These are phyloP conservation scores for Drepana falcataria DNA, from an alignment of 2,888 invertebrate species.

Conservation along the genomic window DNA sequence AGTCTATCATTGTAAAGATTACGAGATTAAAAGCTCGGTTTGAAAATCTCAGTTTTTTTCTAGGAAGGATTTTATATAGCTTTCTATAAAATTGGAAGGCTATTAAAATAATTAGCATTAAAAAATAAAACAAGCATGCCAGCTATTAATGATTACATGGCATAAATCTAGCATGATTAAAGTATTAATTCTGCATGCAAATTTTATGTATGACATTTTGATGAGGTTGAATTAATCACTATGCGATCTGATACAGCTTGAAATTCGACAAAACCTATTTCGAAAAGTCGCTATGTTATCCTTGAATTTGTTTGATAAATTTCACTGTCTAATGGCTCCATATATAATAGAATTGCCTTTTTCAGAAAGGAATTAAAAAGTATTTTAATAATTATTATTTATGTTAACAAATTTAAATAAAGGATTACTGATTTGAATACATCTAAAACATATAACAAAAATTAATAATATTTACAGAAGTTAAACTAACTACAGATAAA, in stretches of 20 bases:
- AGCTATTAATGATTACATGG: not conserved
- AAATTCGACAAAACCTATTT: too few species aligned
- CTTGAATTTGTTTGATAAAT: too few species aligned
- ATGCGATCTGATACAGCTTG: too few species aligned
- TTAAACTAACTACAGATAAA: too few species aligned
- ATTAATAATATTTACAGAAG: too few species aligned
- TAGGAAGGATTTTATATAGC: not conserved
- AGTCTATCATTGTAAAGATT: constrained; percentile 2
- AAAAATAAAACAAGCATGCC: not conserved
- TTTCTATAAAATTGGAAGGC: not conserved
- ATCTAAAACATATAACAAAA: too few species aligned
- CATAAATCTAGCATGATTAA: not conserved
- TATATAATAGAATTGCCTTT: constrained; percentile 7
- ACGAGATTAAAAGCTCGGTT: not conserved
- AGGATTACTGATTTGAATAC: too few species aligned
- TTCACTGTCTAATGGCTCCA: not conserved
- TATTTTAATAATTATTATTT: too few species aligned
- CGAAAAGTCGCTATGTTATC: too few species aligned
- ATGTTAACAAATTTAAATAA: too few species aligned
- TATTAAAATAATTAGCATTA: not conserved
- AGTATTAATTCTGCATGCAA: not conserved
- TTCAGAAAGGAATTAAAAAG: too few species aligned
- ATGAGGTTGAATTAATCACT: not conserved
- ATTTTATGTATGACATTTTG: not conserved
- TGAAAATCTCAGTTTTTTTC: not conserved